Percentiles rank a stretch among this genome's conserved stretches.
phyloP scores from a whole-genome alignment of 1,140 invertebrate genomes.

The Drosophila lowei region DNA sequence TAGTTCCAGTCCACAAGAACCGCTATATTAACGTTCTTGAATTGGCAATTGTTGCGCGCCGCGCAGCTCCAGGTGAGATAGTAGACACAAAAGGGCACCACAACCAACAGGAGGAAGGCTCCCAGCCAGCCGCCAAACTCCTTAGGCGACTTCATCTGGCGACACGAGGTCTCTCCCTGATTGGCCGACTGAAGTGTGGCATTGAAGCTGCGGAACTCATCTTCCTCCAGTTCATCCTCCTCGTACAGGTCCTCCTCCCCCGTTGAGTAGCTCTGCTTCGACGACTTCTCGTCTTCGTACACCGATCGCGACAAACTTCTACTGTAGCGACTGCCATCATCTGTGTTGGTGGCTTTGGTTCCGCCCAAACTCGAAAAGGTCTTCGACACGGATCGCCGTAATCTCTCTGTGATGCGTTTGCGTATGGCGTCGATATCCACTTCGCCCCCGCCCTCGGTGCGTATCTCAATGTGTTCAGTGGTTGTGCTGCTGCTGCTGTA shows the following conservation, averaged over 20 bases:
- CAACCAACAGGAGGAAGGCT: constrained; percentile 58
- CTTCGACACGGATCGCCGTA: constrained; percentile 73
- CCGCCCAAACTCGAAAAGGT: constrained; percentile 53
- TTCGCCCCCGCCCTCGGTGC: constrained; percentile 47
- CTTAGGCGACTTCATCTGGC: constrained; percentile 43
- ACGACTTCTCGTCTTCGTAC: constrained; percentile 74
- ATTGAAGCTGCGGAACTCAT: constrained; percentile 70
- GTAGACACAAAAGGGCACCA: constrained; percentile 59
- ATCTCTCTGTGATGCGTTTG: constrained; percentile 64
- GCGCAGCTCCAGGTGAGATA: constrained; percentile 81
- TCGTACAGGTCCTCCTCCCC: constrained; percentile 77
- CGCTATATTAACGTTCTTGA: constrained; percentile 61
- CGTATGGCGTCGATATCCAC: constrained; percentile 65
- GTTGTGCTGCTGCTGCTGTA: constrained; percentile 45
- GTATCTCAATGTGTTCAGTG: constrained; percentile 65
- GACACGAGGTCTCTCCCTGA: constrained; percentile 31
- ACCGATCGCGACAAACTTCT: constrained; percentile 75
- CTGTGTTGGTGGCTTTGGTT: constrained; percentile 57
- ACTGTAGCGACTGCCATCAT: constrained; percentile 74
- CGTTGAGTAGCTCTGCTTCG: constrained; percentile 83
- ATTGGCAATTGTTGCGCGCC: constrained; percentile 72
- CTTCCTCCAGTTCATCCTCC: constrained; percentile 57
- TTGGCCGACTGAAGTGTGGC: constrained; percentile 35
- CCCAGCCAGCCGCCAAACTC: constrained; percentile 82
- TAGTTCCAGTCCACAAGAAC: constrained; percentile 59